These are phyloP conservation scores for Phallusia fumigata DNA, from an alignment of 23 tunicate genomes.

Conservation along the genomic window DNA sequence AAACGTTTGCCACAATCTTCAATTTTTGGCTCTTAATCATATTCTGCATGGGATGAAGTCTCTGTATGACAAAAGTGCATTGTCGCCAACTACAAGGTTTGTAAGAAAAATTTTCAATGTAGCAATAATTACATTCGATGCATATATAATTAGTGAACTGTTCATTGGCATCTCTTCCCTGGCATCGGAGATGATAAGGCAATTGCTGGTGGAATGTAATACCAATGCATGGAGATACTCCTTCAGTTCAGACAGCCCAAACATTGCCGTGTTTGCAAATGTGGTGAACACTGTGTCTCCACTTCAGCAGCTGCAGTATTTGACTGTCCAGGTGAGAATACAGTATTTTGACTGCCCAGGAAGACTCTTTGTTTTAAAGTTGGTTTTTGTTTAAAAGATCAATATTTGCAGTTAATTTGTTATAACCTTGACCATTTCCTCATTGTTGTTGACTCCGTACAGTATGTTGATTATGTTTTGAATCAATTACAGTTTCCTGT, in stretches of 20 bases:
- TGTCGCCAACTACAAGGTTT: not conserved
- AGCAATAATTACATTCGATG: too few relatives aligned
- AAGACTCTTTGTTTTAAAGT: too few relatives aligned
- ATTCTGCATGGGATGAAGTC: constrained; percentile 31
- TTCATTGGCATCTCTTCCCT: not conserved
- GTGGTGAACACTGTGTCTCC: not conserved
- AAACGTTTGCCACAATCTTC: constrained; percentile 24
- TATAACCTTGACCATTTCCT: too few relatives aligned
- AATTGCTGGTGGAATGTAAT: not conserved
- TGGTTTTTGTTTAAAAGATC: too few relatives aligned
- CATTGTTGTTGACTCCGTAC: too few relatives aligned
- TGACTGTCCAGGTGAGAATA: not conserved
- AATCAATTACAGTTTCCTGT: not conserved
- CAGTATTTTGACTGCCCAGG: too few relatives aligned
- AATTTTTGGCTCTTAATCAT: constrained; percentile 19
- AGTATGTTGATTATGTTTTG: too few relatives aligned
- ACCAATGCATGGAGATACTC: not conserved
- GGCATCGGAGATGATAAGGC: not conserved
- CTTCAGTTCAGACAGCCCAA: not conserved
- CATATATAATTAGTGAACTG: not conserved
- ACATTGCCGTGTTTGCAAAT: not conserved
- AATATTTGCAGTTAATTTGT: too few relatives aligned
- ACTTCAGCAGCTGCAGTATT: not conserved
- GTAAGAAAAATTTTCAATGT: not conserved
- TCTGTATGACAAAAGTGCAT: not conserved